Conservation (phyloP, 1,140 invertebrate genomes). For the Diachasmimorpha longicaudata region DNA sequence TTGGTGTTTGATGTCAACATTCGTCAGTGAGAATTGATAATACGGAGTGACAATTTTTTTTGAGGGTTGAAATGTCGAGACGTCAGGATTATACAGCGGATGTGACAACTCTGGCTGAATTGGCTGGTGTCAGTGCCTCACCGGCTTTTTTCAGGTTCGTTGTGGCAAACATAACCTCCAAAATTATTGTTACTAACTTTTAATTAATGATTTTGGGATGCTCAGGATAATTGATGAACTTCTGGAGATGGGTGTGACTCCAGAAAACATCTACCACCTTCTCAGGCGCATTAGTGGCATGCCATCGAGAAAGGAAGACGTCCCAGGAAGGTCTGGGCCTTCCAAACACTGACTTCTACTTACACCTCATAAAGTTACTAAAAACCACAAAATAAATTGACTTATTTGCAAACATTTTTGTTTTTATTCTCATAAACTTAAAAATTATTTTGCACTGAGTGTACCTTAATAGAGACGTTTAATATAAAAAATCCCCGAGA, state of each 20-base stretch:
- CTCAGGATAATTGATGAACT: slow-evolving; percentile 46
- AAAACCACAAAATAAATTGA: not conserved
- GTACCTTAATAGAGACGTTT: too few species aligned
- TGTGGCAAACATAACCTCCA: slow-evolving; percentile 4
- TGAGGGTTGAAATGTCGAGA: slow-evolving; percentile 39
- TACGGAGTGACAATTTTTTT: not conserved
- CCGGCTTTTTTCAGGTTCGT: slow-evolving; percentile 44
- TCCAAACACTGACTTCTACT: not conserved
- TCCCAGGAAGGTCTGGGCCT: slow-evolving; percentile 17
- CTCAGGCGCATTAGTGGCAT: slow-evolving; percentile 40
- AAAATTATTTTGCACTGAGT: too few species aligned
- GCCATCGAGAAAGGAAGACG: slow-evolving; percentile 16
- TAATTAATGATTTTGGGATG: not conserved
- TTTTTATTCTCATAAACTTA: not conserved
- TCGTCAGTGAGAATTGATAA: not conserved
- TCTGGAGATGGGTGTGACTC: slow-evolving; percentile 43
- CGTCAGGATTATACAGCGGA: slow-evolving; percentile 39
- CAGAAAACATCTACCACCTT: slow-evolving; percentile 47
- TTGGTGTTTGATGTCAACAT: too few species aligned
- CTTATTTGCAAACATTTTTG: not conserved
- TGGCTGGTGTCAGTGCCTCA: slow-evolving; percentile 40
- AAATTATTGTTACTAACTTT: not conserved
- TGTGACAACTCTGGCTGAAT: slow-evolving; percentile 43
- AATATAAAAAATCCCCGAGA: too few species aligned
- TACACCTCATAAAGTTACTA: slow-evolving; percentile 9